Conservation (phyloP, 2,888 invertebrate genomes). For the Ypsolopha scabrella region DNA sequence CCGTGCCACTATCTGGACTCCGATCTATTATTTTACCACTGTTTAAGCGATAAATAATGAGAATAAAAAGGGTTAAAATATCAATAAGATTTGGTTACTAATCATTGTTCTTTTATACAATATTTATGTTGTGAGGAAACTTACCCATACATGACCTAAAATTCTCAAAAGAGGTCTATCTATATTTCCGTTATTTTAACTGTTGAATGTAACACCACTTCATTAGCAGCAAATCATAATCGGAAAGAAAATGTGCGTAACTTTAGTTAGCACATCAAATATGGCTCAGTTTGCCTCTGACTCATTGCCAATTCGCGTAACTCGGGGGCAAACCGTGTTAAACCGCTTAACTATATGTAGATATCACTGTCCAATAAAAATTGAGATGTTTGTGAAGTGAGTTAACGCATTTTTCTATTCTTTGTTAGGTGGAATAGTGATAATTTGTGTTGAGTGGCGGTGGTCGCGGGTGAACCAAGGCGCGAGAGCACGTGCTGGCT, state of each 20-base stretch:
- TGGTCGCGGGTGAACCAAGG: neutral
- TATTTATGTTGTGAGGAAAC: too few species aligned
- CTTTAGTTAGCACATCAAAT: conserved; percentile 14
- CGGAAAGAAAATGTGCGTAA: conserved; percentile 18
- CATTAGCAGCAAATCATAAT: conserved; percentile 28
- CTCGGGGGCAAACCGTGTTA: conserved; percentile 6
- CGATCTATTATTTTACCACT: too few species aligned
- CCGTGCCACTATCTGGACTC: too few species aligned
- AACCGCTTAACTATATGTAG: conserved; percentile 9
- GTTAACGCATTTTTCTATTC: conserved; percentile 17
- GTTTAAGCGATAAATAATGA: too few species aligned
- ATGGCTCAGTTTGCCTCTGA: conserved; percentile 10
- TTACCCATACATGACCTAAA: too few species aligned
- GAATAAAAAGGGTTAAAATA: too few species aligned
- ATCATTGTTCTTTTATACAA: too few species aligned
- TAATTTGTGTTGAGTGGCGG: conserved; percentile 33
- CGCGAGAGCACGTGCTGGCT: conserved; percentile 16
- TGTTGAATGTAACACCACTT: conserved; percentile 24
- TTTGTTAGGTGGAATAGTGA: conserved; percentile 36
- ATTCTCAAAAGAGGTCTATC: too few species aligned
- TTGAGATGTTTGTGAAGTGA: conserved; percentile 7
- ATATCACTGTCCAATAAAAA: neutral
- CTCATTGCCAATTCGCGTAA: conserved; percentile 7
- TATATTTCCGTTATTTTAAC: conserved; percentile 29
- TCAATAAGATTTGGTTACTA: too few species aligned